These are phyloP conservation scores for Pollenia griseotomentosa DNA, from an alignment of 2,888 invertebrate genomes.

Conservation along the genomic window DNA sequence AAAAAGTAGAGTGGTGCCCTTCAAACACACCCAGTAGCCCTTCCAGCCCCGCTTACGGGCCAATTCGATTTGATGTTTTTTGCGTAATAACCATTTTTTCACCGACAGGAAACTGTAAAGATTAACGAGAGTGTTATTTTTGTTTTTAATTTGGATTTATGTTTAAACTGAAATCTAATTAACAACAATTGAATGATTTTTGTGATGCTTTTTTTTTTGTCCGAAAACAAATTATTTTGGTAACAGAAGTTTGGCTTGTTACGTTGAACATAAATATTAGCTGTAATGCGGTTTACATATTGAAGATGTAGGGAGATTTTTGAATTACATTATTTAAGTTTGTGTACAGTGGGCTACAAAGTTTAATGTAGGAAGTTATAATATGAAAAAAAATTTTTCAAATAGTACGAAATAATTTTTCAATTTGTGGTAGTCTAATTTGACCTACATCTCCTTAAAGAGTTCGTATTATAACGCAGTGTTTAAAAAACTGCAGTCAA, in stretches of 20 bases:
- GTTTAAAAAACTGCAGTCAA: too few relatives aligned
- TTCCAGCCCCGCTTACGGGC: slow-evolving; percentile 99
- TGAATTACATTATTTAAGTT: too few relatives aligned
- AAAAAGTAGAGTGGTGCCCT: slow-evolving; percentile 97
- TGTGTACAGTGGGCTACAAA: too few relatives aligned
- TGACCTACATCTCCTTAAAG: too few relatives aligned
- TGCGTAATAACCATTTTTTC: slow-evolving; percentile 98
- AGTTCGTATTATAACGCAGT: too few relatives aligned
- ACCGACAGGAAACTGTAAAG: slow-evolving; percentile 95
- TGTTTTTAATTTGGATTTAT: not conserved
- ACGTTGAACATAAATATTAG: too few relatives aligned
- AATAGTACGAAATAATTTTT: too few relatives aligned
- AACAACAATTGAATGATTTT: slow-evolving; percentile 38
- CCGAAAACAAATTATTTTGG: not conserved
- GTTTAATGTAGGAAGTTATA: too few relatives aligned
- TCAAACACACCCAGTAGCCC: slow-evolving; percentile 99
- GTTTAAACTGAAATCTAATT: slow-evolving; percentile 3
- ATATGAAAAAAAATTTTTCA: too few relatives aligned
- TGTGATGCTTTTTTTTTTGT: not conserved
- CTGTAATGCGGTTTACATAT: too few relatives aligned
- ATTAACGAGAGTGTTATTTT: slow-evolving; percentile 10
- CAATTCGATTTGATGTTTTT: slow-evolving; percentile 98
- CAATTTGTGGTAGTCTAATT: too few relatives aligned
- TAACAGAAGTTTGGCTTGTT: not conserved
- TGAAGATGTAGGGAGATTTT: too few relatives aligned